A percentile compares a stretch with the other conserved stretches of the same genome.
phyloP scores from a whole-genome alignment of 1,140 invertebrate species.

The Geopemphigus sp. region DNA sequence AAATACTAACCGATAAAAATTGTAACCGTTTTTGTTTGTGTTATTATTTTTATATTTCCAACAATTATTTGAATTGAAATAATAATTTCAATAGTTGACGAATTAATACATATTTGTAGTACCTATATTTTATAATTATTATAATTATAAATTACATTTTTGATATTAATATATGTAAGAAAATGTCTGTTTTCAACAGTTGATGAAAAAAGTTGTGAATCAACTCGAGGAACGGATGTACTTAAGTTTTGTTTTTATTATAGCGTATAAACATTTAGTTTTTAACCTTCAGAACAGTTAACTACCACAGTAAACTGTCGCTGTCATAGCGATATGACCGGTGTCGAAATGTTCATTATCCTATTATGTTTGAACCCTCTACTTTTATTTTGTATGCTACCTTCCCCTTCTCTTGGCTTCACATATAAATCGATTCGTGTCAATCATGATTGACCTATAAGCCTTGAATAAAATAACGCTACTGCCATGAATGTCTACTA shows the following conservation, averaged over 20 bases:
- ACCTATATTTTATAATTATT: background rate
- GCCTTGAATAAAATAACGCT: slow-evolving; percentile 9
- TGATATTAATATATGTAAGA: background rate
- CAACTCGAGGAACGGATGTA: background rate
- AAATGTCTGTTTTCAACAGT: background rate
- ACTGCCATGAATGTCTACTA: background rate
- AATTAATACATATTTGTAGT: background rate
- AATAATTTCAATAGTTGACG: too few relatives aligned
- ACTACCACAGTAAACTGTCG: slow-evolving; percentile 11
- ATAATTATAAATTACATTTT: background rate
- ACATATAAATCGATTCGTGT: slow-evolving; percentile 40
- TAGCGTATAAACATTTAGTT: background rate
- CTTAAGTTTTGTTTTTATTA: background rate
- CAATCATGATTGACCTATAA: slow-evolving; percentile 46
- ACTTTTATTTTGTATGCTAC: background rate
- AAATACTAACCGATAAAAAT: background rate
- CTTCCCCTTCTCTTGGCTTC: background rate
- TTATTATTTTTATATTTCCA: too few relatives aligned
- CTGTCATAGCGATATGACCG: slow-evolving; percentile 27
- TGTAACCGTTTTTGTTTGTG: too few relatives aligned
- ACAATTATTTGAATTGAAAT: too few relatives aligned
- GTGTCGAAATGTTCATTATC: slow-evolving; percentile 44
- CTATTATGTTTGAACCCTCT: slow-evolving; percentile 4
- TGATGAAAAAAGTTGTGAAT: background rate
- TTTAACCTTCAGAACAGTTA: slow-evolving; percentile 1